Conservation (phyloP, 2,113 vertebrate genomes). For the Anser cygnoides region DNA sequence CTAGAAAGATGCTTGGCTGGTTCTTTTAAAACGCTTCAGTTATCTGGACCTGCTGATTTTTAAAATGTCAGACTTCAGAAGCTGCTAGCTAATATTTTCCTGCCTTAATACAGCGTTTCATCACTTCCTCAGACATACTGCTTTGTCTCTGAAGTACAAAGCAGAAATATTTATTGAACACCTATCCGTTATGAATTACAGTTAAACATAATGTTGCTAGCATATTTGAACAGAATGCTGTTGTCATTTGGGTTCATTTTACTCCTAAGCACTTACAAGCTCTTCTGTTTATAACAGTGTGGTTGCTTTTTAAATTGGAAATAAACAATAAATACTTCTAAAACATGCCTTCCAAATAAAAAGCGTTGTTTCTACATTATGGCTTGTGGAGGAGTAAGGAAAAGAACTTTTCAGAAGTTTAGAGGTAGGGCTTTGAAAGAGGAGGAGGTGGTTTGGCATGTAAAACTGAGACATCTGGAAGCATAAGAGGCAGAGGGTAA, state of each 20-base stretch:
- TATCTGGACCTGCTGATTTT: slow-evolving; percentile 17
- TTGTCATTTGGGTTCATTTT: neutral
- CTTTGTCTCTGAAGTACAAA: neutral
- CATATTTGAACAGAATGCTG: neutral
- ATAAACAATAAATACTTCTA: neutral
- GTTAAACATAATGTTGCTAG: neutral
- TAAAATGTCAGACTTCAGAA: slow-evolving; percentile 15
- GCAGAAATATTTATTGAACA: neutral
- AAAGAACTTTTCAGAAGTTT: neutral
- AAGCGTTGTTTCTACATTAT: neutral
- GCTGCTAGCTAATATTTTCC: neutral
- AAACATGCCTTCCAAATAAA: neutral
- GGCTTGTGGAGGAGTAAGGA: neutral
- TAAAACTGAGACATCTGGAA: slow-evolving; percentile 2
- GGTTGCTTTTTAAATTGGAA: neutral
- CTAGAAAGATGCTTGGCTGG: neutral
- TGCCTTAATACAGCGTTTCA: neutral
- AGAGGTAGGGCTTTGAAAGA: neutral
- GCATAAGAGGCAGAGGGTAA: neutral
- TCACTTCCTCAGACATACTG: neutral
- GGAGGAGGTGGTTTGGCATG: neutral
- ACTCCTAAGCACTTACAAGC: neutral
- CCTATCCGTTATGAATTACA: neutral
- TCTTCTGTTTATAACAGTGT: neutral
- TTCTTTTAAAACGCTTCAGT: slow-evolving; percentile 22